These are phyloP conservation scores for Euleptes europaea DNA, from an alignment of 2,113 vertebrate species.

Conservation along the genomic window DNA sequence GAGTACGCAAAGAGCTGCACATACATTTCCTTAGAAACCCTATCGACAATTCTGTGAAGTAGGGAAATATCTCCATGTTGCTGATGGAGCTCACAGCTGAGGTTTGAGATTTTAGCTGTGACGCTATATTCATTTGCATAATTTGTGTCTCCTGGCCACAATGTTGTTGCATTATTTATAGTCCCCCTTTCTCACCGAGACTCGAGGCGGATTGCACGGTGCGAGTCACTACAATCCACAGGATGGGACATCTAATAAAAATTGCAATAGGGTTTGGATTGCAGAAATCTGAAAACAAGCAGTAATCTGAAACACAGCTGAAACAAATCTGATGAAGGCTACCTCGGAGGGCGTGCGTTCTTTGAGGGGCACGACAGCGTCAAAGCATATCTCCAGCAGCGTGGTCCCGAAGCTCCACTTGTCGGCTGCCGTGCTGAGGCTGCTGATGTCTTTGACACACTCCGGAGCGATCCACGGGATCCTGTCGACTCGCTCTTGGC, in stretches of 20 bases:
- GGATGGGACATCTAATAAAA: too few relatives aligned
- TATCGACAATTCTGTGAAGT: background rate
- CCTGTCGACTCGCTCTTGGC: conserved; percentile 86
- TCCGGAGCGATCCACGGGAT: conserved; percentile 95
- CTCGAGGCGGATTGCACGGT: too few relatives aligned
- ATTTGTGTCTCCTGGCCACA: background rate
- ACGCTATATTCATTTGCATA: background rate
- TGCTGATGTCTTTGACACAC: conserved; percentile 71
- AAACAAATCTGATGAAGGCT: background rate
- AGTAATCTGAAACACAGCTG: too few relatives aligned
- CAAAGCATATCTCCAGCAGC: conserved; percentile 91
- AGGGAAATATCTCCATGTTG: background rate
- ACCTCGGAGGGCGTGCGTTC: conserved; percentile 81
- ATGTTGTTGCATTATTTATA: background rate
- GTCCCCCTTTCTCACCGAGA: too few relatives aligned
- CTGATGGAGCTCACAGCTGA: background rate
- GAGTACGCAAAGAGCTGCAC: background rate
- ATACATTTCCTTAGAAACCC: background rate
- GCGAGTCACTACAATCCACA: too few relatives aligned
- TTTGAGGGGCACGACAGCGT: conserved; percentile 85
- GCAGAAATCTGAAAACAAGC: too few relatives aligned
- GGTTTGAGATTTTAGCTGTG: too few relatives aligned
- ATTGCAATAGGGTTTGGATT: too few relatives aligned
- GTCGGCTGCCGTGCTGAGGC: conserved; percentile 75
- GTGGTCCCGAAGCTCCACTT: conserved; percentile 95